Base-by-base conservation (phyloP, 92 coral and sea anemone genomes). In the Zoanthus gigantus region DNA sequence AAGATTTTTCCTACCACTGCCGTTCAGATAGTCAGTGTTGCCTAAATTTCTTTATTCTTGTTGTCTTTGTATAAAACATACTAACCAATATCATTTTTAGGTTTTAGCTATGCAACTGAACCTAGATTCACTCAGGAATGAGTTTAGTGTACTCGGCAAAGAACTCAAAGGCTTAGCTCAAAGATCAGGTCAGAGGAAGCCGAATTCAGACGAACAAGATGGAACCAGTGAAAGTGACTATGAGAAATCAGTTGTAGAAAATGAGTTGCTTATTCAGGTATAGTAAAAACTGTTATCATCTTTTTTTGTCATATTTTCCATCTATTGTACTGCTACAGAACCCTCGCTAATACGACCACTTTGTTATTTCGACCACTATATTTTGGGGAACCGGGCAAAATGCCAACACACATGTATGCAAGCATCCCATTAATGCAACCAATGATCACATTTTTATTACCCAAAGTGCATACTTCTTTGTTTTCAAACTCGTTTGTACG, bases 41-140 rank as follows among this genome's bases (percentile, higher is more conserved):
- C 17, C 5, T 16, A n/a, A 5, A 16, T 66, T 66, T 16, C 2
- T n/a, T 9, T 60, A 17, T 17, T 15, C 0, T 65, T 69, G 44
- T 6, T 69, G 17, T 28, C 1, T 1, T 69, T 69, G 37, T 8
- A n/a, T 71, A 16, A 44, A 32, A 37, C n/a, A 31, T 42, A 15
- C 8, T n/a, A 31, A 63, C 9, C 10, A 63, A 63, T 1, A 16
- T 63, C 10, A 17, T 60, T 15, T 15, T 60, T 16, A 81, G 85
- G 85, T 81, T 46, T 78, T 95, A 61, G 87, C 96, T 37, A 90
- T 93, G 52, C 94, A 95, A 56, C 94, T 90, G 56, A 93, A 93
- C 61, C 89, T 90, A 6, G 98, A 95, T 42, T 88, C 94, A 13
- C 88, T 95, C 69, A 85, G 93, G 23, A 93, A 88, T 68, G 96